phyloP scores from a whole-genome alignment of 2,113 vertebrate genomes.

The Pantherophis guttatus region DNA sequence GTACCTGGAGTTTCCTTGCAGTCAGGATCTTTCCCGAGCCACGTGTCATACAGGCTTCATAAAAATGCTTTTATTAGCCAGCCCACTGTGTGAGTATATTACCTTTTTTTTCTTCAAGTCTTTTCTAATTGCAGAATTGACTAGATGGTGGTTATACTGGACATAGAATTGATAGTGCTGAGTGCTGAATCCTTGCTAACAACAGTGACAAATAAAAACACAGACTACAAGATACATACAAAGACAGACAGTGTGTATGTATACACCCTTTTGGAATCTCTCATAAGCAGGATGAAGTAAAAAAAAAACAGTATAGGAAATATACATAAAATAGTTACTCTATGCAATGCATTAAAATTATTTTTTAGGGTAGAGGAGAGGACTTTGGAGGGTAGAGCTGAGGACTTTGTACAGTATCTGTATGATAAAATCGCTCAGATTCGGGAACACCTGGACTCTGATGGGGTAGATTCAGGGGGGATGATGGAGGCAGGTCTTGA shows the following conservation, averaged over 20 bases:
- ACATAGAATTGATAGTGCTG: neutral
- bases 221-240: neutral
- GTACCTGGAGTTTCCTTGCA: constrained; percentile 90
- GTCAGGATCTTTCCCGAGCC: constrained; percentile 92
- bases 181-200: neutral
- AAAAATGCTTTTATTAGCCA: constrained; percentile 87
- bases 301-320: neutral
- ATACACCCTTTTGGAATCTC: neutral
- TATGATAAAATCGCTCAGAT: too few relatives aligned
- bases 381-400: too few relatives aligned
- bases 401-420: too few relatives aligned
- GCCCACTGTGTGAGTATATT: constrained; percentile 80
- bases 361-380: too few relatives aligned
- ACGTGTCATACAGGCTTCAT: constrained; percentile 86
- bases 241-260: neutral
- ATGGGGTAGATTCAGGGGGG: too few relatives aligned
- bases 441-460: too few relatives aligned
- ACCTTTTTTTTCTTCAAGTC: neutral
- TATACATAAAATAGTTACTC: neutral
- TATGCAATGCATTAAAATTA: neutral
- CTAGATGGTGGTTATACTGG: neutral
- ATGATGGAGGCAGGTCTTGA: too few relatives aligned
- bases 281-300: neutral
- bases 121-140: neutral
- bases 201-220: neutral